phyloP scores from a whole-genome alignment of 2,888 invertebrate genomes.

The Platerodrilus igneus region DNA sequence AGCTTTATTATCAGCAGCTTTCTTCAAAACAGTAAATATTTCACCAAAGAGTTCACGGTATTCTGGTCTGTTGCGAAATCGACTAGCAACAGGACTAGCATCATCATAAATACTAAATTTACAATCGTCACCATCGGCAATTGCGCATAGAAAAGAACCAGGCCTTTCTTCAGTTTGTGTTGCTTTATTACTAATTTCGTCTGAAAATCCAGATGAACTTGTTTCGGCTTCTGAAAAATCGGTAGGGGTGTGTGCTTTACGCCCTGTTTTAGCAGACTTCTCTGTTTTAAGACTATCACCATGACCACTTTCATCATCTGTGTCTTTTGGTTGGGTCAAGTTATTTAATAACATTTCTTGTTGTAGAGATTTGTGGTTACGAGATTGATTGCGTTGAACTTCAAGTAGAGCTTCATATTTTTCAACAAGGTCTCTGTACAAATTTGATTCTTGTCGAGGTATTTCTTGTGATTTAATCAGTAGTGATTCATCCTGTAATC shows the following conservation, averaged over 20 bases:
- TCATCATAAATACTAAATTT: constrained; percentile 79
- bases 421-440: constrained; percentile 75
- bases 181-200: constrained; percentile 77
- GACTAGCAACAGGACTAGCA: constrained; percentile 72
- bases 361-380: constrained; percentile 52
- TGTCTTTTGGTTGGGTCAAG: constrained; percentile 56
- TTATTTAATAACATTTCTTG: constrained; percentile 71
- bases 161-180: constrained; percentile 78
- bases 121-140: constrained; percentile 81
- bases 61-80: constrained; percentile 78
- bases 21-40: constrained; percentile 76
- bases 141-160: constrained; percentile 79
- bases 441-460: constrained; percentile 52
- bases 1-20: constrained; percentile 78
- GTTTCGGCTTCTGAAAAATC: constrained; percentile 85
- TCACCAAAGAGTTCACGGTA: constrained; percentile 77
- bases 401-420: constrained; percentile 80
- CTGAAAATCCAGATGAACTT: constrained; percentile 72
- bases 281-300: constrained; percentile 47
- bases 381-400: constrained; percentile 58
- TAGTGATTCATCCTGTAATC: constrained; percentile 43
- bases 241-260: constrained; percentile 64
- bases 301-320: constrained; percentile 62
- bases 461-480: constrained; percentile 34
- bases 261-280: constrained; percentile 50